Percentiles rank a stretch among this genome's conserved stretches.
phyloP scores from a whole-genome alignment of 2,888 invertebrate genomes.

The Cheilosia soror region DNA sequence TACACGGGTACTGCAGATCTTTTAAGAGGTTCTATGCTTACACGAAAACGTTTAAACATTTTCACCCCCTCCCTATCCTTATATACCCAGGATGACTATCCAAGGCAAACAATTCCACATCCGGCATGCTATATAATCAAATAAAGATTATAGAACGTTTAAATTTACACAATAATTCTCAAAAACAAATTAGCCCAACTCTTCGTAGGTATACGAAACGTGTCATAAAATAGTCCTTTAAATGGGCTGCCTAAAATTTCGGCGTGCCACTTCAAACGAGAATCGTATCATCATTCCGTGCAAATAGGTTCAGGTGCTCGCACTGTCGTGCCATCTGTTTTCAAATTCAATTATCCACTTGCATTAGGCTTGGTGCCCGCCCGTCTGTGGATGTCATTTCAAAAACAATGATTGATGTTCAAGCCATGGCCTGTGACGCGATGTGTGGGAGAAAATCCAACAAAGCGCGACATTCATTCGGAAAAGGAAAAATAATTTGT shows the following conservation, averaged over 20 bases:
- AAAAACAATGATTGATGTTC: conserved; percentile 63
- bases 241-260: neutral
- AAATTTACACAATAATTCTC: too few species aligned
- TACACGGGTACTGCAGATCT: too few species aligned
- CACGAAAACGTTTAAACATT: too few species aligned
- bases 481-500: conserved; percentile 61
- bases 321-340: conserved; percentile 41
- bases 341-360: conserved; percentile 62
- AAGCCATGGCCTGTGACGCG: conserved; percentile 38
- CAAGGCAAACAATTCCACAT: too few species aligned
- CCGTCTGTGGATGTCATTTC: conserved; percentile 18
- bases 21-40: too few species aligned
- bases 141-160: too few species aligned
- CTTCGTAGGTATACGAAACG: neutral
- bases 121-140: too few species aligned
- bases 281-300: conserved; percentile 27
- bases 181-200: too few species aligned
- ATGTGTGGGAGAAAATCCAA: conserved; percentile 23
- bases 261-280: neutral
- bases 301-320: conserved; percentile 53
- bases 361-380: conserved; percentile 43
- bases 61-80: too few species aligned
- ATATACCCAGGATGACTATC: too few species aligned
- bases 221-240: neutral
- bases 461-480: conserved; percentile 45